Evolutionary conservation across 2,888 invertebrate species (phyloP), one percentile per base, ranked within the genome.

Genomic region (Macrophya alboannulata): DNA sequence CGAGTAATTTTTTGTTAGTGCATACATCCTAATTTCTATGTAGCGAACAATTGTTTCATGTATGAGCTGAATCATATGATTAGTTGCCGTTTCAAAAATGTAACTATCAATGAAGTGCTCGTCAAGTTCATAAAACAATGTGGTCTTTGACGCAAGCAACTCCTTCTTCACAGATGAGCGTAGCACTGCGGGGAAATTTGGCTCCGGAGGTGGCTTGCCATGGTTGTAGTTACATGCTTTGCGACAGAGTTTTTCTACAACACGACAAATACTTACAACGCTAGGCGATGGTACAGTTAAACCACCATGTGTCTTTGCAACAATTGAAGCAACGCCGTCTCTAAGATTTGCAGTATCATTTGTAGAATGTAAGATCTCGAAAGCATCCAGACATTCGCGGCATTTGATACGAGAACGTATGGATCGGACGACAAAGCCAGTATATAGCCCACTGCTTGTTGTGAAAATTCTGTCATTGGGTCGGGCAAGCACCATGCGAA

Each of bases 241-340:
- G 1, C 74, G 40, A 45, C 43, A 74, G 9, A 74, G 17, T 45
- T 74, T 40, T 21, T 74, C 43, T 45, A 45, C 43, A 40, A 10
- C n/a, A 43, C n/a, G 17, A 45, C 74, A 74, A 45, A 74, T 74
- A 8, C 12, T 45, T 6, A 74, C 45, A 4, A 74, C 43, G n/a
- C 74, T 74, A n/a, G 10, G 43, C 8, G 74, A 74, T 21, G 74
- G 74, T 21, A 74, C 37, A 17, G 74, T 43, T 40, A 74, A 74
- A 12, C 74, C 74, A 37, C 74, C 40, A 17, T 40, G 43, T 21
- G 17, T 74, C 45, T 74, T 74, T 12, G 48, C n/a, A 17, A 74
- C 21, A 45, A 74, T 74, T 37, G 17, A 45, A n/a, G 74, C 21
- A n/a, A 45, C 9, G 10, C n/a, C 48, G 21, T 43, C 37, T 37